Evolutionary conservation across 2,888 invertebrate genomes (phyloP).

Genomic region (Tetropium fuscum): DNA sequence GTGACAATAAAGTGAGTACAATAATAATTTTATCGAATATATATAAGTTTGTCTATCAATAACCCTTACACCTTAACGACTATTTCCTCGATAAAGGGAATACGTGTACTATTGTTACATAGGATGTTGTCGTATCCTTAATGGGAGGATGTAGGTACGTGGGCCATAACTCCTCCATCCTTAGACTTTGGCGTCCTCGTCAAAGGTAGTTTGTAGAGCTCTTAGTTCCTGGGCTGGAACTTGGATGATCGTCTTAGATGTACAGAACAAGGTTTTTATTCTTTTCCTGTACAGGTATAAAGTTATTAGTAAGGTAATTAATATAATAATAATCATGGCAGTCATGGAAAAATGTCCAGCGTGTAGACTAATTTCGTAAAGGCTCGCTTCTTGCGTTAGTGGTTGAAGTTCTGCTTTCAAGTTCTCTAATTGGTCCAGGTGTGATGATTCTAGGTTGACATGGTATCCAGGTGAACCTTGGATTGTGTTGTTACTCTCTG

Average conservation of each 20-base stretch:
- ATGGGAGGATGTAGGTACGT: too few relatives aligned
- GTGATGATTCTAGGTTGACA: background rate
- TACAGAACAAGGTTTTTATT: slow-evolving; percentile 11
- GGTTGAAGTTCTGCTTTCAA: background rate
- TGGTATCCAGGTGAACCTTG: background rate
- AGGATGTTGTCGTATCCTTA: too few relatives aligned
- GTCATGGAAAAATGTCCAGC: slow-evolving; percentile 3
- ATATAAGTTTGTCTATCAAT: too few relatives aligned
- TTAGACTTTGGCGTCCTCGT: slow-evolving; percentile 15
- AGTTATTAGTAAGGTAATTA: background rate
- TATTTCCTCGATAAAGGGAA: too few relatives aligned
- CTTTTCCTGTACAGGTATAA: slow-evolving; percentile 5
- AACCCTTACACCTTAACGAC: too few relatives aligned
- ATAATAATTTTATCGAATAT: too few relatives aligned
- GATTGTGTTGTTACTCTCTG: background rate
- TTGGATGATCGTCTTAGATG: slow-evolving; percentile 7
- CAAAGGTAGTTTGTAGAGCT: background rate
- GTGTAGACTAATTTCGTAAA: background rate
- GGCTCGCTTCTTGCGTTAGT: background rate
- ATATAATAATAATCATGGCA: background rate
- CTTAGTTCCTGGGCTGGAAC: slow-evolving; percentile 2
- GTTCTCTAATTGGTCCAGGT: background rate
- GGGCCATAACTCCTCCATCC: slow-evolving; percentile 8
- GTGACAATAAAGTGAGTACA: too few relatives aligned
- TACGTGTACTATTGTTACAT: too few relatives aligned